These are phyloP conservation scores for Phrynocephalus guinanensis DNA, from an alignment of 2,797 vertebrate genomes.

Conservation along the genomic window DNA sequence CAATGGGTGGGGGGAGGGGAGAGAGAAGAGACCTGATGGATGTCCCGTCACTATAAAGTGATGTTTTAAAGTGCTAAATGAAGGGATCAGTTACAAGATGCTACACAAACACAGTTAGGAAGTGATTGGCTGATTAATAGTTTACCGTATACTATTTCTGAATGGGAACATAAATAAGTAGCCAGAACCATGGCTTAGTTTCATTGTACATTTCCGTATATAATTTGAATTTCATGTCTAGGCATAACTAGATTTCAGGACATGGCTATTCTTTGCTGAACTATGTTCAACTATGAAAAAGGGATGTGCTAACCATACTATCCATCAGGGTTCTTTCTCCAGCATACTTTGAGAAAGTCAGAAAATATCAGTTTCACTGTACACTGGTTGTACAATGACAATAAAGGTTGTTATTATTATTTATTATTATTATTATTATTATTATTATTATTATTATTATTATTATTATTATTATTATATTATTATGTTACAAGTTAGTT, in stretches of 20 bases:
- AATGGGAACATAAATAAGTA: not conserved
- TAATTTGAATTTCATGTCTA: not conserved
- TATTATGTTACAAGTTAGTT: no score
- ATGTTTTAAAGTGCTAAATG: conserved; percentile 13
- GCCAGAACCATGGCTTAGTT: not conserved
- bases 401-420: no score
- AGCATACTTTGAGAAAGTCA: not conserved
- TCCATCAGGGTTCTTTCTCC: no score
- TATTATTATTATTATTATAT: no score
- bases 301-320: not conserved
- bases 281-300: not conserved
- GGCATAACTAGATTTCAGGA: not conserved
- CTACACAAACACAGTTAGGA: not conserved
- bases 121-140: no score
- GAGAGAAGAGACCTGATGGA: not conserved
- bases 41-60: not conserved
- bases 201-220: not conserved
- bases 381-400: no score
- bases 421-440: no score
- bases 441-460: no score
- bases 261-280: not conserved
- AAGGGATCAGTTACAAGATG: not conserved
- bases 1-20: not conserved
- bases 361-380: not conserved
- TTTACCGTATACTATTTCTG: not conserved